These are phyloP conservation scores for Sciaenops ocellatus DNA, from an alignment of 2,797 vertebrate species.

Conservation along the genomic window DNA sequence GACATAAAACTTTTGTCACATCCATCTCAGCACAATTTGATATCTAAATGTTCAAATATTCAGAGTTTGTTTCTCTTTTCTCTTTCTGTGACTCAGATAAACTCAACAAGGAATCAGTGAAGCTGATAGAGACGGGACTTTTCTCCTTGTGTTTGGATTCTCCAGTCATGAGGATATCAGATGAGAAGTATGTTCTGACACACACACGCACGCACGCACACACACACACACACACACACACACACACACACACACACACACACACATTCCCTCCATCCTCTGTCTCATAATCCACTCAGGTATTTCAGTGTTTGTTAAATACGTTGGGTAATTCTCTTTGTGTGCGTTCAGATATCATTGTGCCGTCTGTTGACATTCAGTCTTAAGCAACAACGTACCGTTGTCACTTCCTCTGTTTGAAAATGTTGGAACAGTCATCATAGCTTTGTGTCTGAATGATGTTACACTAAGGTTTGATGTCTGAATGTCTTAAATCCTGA, in stretches of 20 bases:
- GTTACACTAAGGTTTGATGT: neutral
- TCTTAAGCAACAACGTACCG: conserved; percentile 16
- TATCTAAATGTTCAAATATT: neutral
- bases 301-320: conserved; percentile 49
- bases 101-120: conserved; percentile 89
- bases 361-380: conserved; percentile 48
- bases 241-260: conserved; percentile 1
- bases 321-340: conserved; percentile 38
- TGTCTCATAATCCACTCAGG: conserved; percentile 6
- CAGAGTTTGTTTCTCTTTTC: neutral
- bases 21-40: neutral
- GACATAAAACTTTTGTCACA: too few species aligned
- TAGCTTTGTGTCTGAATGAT: neutral
- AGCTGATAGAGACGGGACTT: conserved; percentile 86
- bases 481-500: neutral
- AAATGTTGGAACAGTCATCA: neutral
- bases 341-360: conserved; percentile 60
- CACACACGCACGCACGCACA: conserved; percentile 21
- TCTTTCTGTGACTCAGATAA: conserved; percentile 79
- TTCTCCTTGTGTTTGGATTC: conserved; percentile 89
- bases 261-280: conserved; percentile 4
- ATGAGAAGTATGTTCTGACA: conserved; percentile 82
- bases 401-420: conserved; percentile 43
- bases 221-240: conserved; percentile 8
- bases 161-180: conserved; percentile 88